Conservation (phyloP, 2,888 invertebrate genomes). For the Scaptomyza tumidula region DNA sequence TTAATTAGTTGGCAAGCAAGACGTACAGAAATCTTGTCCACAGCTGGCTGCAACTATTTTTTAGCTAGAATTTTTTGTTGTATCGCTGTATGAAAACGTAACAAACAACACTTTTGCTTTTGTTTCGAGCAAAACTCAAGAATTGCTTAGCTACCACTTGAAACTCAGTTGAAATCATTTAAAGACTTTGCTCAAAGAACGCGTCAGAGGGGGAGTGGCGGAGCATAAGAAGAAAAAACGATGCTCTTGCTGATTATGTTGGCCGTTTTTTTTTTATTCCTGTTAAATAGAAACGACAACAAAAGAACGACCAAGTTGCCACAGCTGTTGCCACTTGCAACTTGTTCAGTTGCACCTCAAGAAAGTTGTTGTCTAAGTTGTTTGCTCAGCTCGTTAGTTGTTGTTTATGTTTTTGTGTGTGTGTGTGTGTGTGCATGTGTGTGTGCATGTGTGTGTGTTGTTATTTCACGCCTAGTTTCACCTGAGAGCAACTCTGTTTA, state of each 20-base stretch:
- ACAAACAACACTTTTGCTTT: slow-evolving; percentile 73
- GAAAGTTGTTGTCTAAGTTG: slow-evolving; percentile 53
- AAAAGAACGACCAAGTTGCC: slow-evolving; percentile 10
- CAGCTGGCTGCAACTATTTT: slow-evolving; percentile 59
- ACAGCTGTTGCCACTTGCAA: slow-evolving; percentile 56
- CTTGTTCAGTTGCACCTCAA: slow-evolving; percentile 50
- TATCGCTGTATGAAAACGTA: slow-evolving; percentile 44
- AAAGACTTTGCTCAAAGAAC: neutral
- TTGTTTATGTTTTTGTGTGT: slow-evolving; percentile 10
- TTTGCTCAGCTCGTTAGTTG: slow-evolving; percentile 31
- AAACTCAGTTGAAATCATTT: slow-evolving; percentile 44
- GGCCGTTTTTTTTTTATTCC: neutral
- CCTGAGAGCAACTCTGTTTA: slow-evolving; percentile 1
- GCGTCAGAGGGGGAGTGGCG: neutral
- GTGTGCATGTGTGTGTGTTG: slow-evolving; percentile 17
- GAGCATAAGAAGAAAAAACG: neutral
- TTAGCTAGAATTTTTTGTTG: slow-evolving; percentile 62
- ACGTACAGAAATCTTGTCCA: slow-evolving; percentile 47
- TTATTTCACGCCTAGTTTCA: slow-evolving; percentile 43
- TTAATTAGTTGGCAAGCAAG: slow-evolving; percentile 49
- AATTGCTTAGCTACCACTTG: slow-evolving; percentile 5
- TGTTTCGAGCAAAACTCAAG: slow-evolving; percentile 44
- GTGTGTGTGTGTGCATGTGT: slow-evolving; percentile 8
- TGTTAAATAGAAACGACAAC: slow-evolving; percentile 7
- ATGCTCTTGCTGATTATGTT: slow-evolving; percentile 45